Conservation (phyloP, 2,888 invertebrate genomes). For the Hirtodrosophila trivittata region DNA sequence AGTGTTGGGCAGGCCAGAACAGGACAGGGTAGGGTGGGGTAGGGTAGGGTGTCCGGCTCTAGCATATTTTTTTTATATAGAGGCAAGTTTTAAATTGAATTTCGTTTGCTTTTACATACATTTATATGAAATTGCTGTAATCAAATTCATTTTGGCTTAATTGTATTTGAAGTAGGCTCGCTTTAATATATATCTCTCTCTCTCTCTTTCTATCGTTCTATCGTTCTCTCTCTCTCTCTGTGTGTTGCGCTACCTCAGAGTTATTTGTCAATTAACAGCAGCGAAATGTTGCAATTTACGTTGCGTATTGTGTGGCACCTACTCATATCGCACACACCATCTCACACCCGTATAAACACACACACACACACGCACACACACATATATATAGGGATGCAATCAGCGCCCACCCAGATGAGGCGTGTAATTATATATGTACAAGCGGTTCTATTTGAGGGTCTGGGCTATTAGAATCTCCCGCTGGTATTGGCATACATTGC, state of each 20-base stretch:
- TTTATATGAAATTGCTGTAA: constrained; percentile 39
- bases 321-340: constrained; percentile 5
- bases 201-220: constrained; percentile 5
- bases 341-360: constrained; percentile 6
- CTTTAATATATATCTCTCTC: background rate
- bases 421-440: constrained; percentile 17
- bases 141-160: constrained; percentile 73
- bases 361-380: constrained; percentile 9
- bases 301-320: constrained; percentile 41
- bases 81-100: constrained; percentile 55
- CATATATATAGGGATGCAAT: background rate
- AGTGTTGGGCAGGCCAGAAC: too few species aligned
- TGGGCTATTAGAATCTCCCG: constrained; percentile 51
- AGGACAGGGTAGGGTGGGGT: too few species aligned
- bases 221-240: constrained; percentile 2
- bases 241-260: constrained; percentile 14
- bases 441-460: constrained; percentile 25
- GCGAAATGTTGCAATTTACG: constrained; percentile 75
- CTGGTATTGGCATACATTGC: constrained; percentile 50
- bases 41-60: too few species aligned
- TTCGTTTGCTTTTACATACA: constrained; percentile 35
- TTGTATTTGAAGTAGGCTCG: constrained; percentile 39
- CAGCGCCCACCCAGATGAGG: too few species aligned
- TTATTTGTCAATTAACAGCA: constrained; percentile 74
- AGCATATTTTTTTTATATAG: constrained; percentile 27